Evolutionary conservation across 2,113 vertebrate species (phyloP), one percentile per base, ranked within the genome.

Genomic region (Grus americana): DNA sequence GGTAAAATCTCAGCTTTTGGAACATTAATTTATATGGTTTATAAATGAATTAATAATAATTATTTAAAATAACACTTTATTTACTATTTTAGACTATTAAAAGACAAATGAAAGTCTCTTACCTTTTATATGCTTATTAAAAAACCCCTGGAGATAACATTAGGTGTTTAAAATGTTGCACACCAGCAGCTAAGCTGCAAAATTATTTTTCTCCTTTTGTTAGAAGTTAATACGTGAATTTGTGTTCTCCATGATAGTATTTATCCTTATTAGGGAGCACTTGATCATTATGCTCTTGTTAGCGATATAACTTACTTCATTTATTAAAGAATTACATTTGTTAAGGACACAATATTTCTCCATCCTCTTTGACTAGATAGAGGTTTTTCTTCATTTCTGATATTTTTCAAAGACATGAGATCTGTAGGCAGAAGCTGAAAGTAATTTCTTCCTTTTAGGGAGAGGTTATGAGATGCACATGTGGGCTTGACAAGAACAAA

Each of bases 61-160:
- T 44, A 47, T 11, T 17, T 81, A 49, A 90, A 62, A 75, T 40
- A 54, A 34, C 5, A 38, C 15, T 44, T 55, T 54, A 8, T 42
- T 61, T 87, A 65, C 11, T 70, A 27, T 58, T 81, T 85, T 63
- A 49, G 16, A 66, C 7, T 49, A 18, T 14, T 9, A 65, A 58
- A 79, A 66, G 13, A n/a, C 2, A 76, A 85, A 62, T 17, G 1
- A 8, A 75, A 89, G 2, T 74, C 7, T 85, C 9, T 70, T 54
- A 54, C 3, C 1, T 79, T 76, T 91, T 26, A 50, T 15, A 49
- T 6, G 7, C 1, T 50, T 68, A 34, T 44, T 46, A 38, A 62
- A 73, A 78, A 44, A 20, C 6, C 0, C 1, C 2, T 46, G n/a
- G 20, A 66, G 18, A 42, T 38, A 67, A 6, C 0, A 2, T 23